phyloP scores from a whole-genome alignment of 2,888 invertebrate species.

The Carpatolechia fugitivella region DNA sequence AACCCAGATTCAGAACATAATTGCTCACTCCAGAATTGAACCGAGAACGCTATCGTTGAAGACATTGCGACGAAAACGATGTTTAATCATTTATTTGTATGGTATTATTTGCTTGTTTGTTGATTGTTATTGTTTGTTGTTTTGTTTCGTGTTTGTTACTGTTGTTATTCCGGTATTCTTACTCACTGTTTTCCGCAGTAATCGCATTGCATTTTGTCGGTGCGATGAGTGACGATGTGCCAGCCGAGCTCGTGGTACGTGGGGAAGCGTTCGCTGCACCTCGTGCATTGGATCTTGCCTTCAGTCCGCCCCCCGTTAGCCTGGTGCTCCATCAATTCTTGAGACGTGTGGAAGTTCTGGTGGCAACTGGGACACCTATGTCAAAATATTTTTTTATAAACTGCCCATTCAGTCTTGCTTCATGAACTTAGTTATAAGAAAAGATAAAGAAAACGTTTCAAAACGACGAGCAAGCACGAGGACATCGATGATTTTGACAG shows the following conservation, averaged over 20 bases:
- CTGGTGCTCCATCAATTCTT: constrained; percentile 63
- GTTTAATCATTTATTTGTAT: too few species aligned
- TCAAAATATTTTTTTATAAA: not conserved
- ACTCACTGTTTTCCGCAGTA: constrained; percentile 70
- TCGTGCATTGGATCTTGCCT: constrained; percentile 64
- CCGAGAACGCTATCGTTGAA: too few species aligned
- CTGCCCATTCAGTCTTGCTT: too few species aligned
- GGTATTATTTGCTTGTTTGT: too few species aligned
- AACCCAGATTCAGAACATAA: too few species aligned
- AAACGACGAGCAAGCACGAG: too few species aligned
- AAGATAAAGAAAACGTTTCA: not conserved
- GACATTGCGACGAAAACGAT: too few species aligned
- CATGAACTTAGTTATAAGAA: too few species aligned
- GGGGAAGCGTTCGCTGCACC: constrained; percentile 63
- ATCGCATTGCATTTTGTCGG: constrained; percentile 64
- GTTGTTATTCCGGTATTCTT: too few species aligned
- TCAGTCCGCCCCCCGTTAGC: constrained; percentile 66
- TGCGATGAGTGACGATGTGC: constrained; percentile 59
- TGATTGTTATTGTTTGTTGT: too few species aligned
- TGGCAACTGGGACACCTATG: constrained; percentile 68
- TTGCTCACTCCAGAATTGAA: too few species aligned
- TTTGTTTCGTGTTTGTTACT: not conserved
- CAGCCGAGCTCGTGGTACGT: constrained; percentile 67
- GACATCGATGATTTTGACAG: too few species aligned
- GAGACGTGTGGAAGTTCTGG: constrained; percentile 68